A percentile compares a stretch with the other conserved stretches of the same genome.
These are phyloP conservation scores for Tenrec ecaudatus DNA, from an alignment of 2,113 vertebrate genomes.

Conservation along the genomic window DNA sequence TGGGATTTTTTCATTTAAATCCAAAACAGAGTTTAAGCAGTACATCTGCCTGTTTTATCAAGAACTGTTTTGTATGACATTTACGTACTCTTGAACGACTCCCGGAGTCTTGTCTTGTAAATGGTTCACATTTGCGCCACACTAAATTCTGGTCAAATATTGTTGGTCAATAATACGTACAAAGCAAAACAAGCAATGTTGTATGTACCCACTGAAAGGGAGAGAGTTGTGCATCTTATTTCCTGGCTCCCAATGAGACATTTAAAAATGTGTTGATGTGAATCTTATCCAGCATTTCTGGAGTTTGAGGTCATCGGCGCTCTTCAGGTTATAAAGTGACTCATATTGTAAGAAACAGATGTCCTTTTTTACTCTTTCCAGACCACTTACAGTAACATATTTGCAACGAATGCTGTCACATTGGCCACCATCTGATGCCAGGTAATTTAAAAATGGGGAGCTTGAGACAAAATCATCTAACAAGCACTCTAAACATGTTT, in stretches of 20 bases:
- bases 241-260: background rate
- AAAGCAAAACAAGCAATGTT: background rate
- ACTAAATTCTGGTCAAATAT: background rate
- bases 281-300: constrained; percentile 26
- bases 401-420: background rate
- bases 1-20: constrained; percentile 17
- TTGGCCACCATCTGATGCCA: no score
- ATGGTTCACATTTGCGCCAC: background rate
- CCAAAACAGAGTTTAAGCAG: background rate
- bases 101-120: background rate
- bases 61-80: background rate
- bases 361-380: background rate
- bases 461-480: no score
- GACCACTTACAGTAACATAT: background rate
- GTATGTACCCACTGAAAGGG: no score
- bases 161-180: background rate
- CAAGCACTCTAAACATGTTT: no score
- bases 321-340: background rate
- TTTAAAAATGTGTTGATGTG: background rate
- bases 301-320: background rate
- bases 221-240: background rate
- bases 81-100: background rate
- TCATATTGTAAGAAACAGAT: background rate
- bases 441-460: no score
- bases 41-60: background rate